Conservation (phyloP, 2,797 vertebrate genomes). For the Lycodopsis pacificus region DNA sequence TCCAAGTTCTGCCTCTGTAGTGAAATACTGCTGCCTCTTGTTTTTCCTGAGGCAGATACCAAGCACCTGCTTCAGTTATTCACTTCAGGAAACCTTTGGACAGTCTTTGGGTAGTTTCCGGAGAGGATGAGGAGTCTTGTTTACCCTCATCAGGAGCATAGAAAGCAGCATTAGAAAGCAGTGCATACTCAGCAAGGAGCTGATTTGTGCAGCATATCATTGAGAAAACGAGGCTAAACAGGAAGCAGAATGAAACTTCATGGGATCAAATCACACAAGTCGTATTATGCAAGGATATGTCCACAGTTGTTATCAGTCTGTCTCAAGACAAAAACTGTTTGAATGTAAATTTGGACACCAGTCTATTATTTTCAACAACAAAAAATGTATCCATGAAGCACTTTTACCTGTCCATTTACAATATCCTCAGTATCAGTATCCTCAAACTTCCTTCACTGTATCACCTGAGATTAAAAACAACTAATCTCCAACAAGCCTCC, state of each 20-base stretch:
- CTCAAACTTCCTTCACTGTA: slow-evolving; percentile 32
- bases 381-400: background rate
- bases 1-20: background rate
- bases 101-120: background rate
- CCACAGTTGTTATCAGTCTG: background rate
- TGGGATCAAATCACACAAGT: background rate
- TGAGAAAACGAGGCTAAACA: slow-evolving; percentile 4
- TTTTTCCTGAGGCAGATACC: background rate
- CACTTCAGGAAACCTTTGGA: background rate
- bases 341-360: background rate
- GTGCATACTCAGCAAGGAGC: background rate
- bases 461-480: slow-evolving; percentile 8
- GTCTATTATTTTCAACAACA: background rate
- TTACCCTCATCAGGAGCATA: slow-evolving; percentile 2
- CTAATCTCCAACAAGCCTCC: slow-evolving; percentile 6
- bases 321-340: background rate
- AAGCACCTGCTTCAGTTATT: background rate
- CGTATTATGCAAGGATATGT: background rate
- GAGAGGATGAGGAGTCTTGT: background rate
- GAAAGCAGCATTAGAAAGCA: slow-evolving; percentile 8
- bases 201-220: background rate
- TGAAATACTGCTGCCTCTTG: background rate
- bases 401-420: slow-evolving; percentile 39
- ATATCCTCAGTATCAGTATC: slow-evolving; percentile 27
- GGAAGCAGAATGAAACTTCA: background rate